Evolutionary conservation across 1,140 invertebrate genomes (phyloP), one percentile per base, ranked within the genome.

Genomic region (Patella vulgata): DNA sequence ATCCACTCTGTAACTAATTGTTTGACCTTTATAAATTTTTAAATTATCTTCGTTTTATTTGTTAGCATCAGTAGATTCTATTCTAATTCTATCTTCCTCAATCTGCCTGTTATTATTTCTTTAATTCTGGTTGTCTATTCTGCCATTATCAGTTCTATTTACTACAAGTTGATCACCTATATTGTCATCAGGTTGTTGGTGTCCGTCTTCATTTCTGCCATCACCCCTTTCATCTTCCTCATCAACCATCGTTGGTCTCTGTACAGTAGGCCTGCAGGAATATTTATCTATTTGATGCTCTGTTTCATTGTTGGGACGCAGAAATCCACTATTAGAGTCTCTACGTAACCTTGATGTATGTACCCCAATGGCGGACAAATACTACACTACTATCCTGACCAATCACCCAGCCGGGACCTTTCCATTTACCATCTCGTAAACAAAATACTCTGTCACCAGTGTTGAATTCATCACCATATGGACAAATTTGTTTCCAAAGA

Each of bases 101-200:
- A 12, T 21, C 25, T 52, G 12, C 25, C 31, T 31, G 31, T 52
- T 21, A 52, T 52, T 21, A 52, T 52, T 31, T 28, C 21, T 21
- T 11, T 52, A 11, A 52, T 52, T 31, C 25, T 52, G 12, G 21
- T 52, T 31, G 21, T 52, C 27, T 28, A 28, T 21, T 8, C 31
- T 31, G 12, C 21, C 27, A 52, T 52, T 21, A 52, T 52, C 21
- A 52, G 25, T 21, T 28, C 31, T 31, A 52, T 52, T 31, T 28
- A 28, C 27, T 28, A 28, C 27, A 52, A 28, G 12, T 28, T 52
- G 12, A 52, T 52, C 27, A 52, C 31, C 21, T 12, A 28, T 21
- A 52, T 52, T 21, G 31, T 52, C 21, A 52, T 52, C 27, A 52
- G 25, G 12, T 28, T 52, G 12, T 11, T 52, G 12, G 31, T 52